Percentiles rank a stretch among this genome's conserved stretches.
phyloP scores from a whole-genome alignment of 2,797 vertebrate species.

The Periophthalmus magnuspinnatus region DNA sequence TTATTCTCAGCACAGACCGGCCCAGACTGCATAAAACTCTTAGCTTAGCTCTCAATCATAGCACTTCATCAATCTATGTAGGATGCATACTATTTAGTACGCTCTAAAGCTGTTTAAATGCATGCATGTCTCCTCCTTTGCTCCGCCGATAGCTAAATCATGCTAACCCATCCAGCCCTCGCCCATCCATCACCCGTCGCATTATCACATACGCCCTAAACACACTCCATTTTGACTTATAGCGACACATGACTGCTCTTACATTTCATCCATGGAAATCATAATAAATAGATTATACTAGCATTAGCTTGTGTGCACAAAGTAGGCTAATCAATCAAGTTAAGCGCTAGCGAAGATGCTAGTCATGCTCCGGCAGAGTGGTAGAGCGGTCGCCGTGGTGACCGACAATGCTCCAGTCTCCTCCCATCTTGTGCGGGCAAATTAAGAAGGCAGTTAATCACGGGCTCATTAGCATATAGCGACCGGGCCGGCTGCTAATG shows the following conservation, averaged over 20 bases:
- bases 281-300: constrained; percentile 68
- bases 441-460: constrained; percentile 80
- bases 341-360: constrained; percentile 37
- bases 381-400: constrained; percentile 21
- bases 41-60: constrained; percentile 47
- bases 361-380: constrained; percentile 32
- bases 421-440: constrained; percentile 62
- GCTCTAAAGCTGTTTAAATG: constrained; percentile 46
- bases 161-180: constrained; percentile 11
- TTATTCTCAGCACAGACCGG: constrained; percentile 30
- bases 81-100: constrained; percentile 8
- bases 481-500: constrained; percentile 56
- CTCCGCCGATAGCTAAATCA: constrained; percentile 25
- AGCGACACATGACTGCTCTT: constrained; percentile 45
- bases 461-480: constrained; percentile 75
- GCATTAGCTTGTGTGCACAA: constrained; percentile 56
- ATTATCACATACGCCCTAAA: constrained; percentile 40
- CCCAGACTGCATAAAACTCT: constrained; percentile 50
- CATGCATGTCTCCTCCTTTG: constrained; percentile 25
- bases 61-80: constrained; percentile 29
- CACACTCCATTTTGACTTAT: constrained; percentile 42
- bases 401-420: constrained; percentile 41
- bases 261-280: constrained; percentile 35
- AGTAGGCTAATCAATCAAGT: constrained; percentile 67
- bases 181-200: constrained; percentile 38